Percentiles rank a stretch among this genome's conserved stretches.
phyloP scores from a whole-genome alignment of 2,113 vertebrate species.

The Scomber colias region DNA sequence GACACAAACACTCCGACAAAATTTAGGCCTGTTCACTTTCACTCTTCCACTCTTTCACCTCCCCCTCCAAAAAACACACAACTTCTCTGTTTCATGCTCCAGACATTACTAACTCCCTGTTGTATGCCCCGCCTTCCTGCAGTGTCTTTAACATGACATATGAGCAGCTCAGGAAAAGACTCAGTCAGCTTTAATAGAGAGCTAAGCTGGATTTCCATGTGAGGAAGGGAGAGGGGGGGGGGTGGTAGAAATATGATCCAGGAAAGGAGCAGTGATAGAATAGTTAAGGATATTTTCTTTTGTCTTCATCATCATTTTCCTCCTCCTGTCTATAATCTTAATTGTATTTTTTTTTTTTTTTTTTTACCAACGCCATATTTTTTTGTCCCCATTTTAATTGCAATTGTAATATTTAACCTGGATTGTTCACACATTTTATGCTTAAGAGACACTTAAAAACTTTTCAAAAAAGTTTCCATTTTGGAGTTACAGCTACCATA shows the following conservation, averaged over 20 bases:
- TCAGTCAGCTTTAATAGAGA: slow-evolving; percentile 44
- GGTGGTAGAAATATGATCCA: slow-evolving; percentile 14
- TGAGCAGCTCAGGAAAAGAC: slow-evolving; percentile 57
- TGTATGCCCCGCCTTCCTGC: slow-evolving; percentile 55
- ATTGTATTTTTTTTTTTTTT: background rate
- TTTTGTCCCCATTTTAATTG: slow-evolving; percentile 1
- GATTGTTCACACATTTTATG: background rate
- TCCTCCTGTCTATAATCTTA: background rate
- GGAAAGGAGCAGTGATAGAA: background rate
- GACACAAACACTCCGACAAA: slow-evolving; percentile 61
- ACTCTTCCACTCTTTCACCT: slow-evolving; percentile 32
- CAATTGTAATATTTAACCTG: background rate
- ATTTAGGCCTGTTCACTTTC: slow-evolving; percentile 65
- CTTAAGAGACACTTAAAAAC: too few relatives aligned
- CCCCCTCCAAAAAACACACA: slow-evolving; percentile 36
- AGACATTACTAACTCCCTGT: slow-evolving; percentile 61
- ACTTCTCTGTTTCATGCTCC: slow-evolving; percentile 53
- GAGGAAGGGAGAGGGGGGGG: background rate
- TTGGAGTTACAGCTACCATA: too few relatives aligned
- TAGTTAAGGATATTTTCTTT: background rate
- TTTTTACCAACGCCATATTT: background rate
- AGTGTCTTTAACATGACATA: slow-evolving; percentile 63
- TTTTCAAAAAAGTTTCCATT: too few relatives aligned
- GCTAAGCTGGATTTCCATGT: slow-evolving; percentile 42
- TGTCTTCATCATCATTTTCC: background rate